Evolutionary conservation across 2,797 vertebrate species (phyloP), one percentile per base, ranked within the genome.

Genomic region (Rhyacichthys aspro): DNA sequence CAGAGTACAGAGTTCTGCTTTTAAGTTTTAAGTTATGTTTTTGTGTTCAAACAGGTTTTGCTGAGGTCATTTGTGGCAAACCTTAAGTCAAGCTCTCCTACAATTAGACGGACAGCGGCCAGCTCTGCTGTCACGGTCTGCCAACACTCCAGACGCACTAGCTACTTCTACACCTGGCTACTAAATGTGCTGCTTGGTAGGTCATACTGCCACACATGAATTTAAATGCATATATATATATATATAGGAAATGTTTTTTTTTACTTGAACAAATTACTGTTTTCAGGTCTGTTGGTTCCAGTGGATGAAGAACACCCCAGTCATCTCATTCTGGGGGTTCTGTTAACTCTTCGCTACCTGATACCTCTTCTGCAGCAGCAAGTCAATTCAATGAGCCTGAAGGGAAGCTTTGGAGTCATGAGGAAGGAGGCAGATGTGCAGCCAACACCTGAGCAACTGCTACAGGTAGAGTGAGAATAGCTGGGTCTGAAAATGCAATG

Each of bases 141-240:
- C 81, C 98, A 98, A 47, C 94, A 98, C 88, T 98, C 96, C 0
- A 89, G 97, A 74, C 94, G 96, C 74, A 85, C 85, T 0, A 96
- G 95, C 69, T 96, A 96, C 83, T 99, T 99, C 78, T 98, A 98
- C 88, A 96, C 94, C 48, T 99, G 98, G 98, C 89, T 99, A n/a
- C 90, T 99, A 39, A 96, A 95, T 44, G 94, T 98, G 55, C 93
- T 99, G 61, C 84, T 98, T 46, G 96, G 98, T 99, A 90, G 76
- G 91, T 67, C 5, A 17, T 43, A 55, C 34, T 46, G 12, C 36
- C 36, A 43, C 36, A 58, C 1, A 16, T 17, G 43, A 32, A 34
- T 8, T 7, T 18, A 32, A 34, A 32, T 28, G 18, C 56, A 11
- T 12, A 52, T 7, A n/a, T n/a, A n/a, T n/a, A n/a, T n/a, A n/a